These are phyloP conservation scores for Sorex maritimensis DNA, from an alignment of 2,797 vertebrate species.

Conservation along the genomic window DNA sequence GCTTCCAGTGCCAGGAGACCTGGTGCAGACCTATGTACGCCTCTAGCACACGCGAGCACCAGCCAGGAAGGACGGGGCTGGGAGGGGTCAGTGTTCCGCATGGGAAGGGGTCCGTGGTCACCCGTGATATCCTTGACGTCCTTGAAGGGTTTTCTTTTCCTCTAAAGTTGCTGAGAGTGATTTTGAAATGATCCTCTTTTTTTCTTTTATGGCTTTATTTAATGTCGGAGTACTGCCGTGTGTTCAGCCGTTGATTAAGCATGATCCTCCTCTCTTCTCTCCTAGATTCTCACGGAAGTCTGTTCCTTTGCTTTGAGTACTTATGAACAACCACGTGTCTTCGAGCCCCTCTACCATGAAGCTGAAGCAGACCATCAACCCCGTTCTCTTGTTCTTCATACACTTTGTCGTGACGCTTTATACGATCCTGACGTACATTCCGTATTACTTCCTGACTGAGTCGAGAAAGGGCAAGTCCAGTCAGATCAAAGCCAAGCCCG, in stretches of 20 bases:
- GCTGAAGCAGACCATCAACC: slow-evolving; percentile 95
- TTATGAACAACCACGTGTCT: slow-evolving; percentile 79
- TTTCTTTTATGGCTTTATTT: neutral
- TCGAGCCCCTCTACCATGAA: slow-evolving; percentile 92
- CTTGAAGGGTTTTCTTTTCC: slow-evolving; percentile 24
- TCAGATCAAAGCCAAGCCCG: slow-evolving; percentile 93
- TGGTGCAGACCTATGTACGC: neutral
- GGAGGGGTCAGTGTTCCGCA: neutral
- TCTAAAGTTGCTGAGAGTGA: slow-evolving; percentile 21
- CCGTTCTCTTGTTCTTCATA: slow-evolving; percentile 94
- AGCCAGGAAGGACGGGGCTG: neutral
- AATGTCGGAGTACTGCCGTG: too few species aligned
- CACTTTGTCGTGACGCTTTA: slow-evolving; percentile 94
- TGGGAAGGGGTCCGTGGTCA: too few species aligned
- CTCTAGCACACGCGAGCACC: neutral
- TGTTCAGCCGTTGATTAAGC: too few species aligned
- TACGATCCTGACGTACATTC: slow-evolving; percentile 94
- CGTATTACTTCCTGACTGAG: slow-evolving; percentile 92
- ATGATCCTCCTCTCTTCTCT: slow-evolving; percentile 61
- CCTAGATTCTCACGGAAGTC: slow-evolving; percentile 85
- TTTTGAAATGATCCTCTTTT: slow-evolving; percentile 56
- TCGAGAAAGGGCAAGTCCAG: slow-evolving; percentile 92
- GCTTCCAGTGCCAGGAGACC: neutral
- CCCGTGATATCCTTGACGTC: neutral
- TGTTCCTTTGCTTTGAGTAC: slow-evolving; percentile 77